phyloP scores from a whole-genome alignment of 1,140 invertebrate species.

The Microplitis demolitor region DNA sequence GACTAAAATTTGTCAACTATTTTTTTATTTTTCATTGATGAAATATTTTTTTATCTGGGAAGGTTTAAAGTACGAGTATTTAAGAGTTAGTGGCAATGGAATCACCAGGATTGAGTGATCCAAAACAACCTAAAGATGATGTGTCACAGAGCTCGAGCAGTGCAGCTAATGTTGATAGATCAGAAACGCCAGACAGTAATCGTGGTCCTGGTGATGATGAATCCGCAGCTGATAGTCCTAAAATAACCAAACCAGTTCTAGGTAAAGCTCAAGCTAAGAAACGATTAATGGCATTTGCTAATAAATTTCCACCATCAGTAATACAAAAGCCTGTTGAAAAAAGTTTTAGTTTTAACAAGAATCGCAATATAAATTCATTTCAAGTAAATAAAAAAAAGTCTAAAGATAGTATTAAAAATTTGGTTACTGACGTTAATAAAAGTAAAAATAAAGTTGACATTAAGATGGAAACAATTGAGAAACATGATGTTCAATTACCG shows the following conservation, averaged over 20 bases:
- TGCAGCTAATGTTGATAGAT: background rate
- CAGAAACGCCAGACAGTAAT: constrained; percentile 24
- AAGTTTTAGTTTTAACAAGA: constrained; percentile 9
- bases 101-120: background rate
- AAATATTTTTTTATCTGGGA: background rate
- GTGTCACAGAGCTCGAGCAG: background rate
- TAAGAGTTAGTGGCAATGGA: constrained; percentile 8
- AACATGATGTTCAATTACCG: background rate
- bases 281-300: constrained; percentile 59
- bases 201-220: constrained; percentile 8
- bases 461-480: background rate
- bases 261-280: constrained; percentile 60
- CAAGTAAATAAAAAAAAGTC: constrained; percentile 28
- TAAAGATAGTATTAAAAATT: constrained; percentile 28
- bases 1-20: background rate
- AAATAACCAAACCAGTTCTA: constrained; percentile 54
- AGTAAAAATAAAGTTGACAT: constrained; percentile 2
- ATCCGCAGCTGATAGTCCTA: constrained; percentile 26
- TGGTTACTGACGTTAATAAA: constrained; percentile 24
- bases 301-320: constrained; percentile 48
- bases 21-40: background rate
- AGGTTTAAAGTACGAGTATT: background rate
- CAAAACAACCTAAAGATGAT: background rate
- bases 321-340: constrained; percentile 30
- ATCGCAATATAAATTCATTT: background rate